Evolutionary conservation across 53 echinoderm and acorn worm genomes (phyloP), one percentile per base, ranked within the genome.

Genomic region (Actinopyga echinites): DNA sequence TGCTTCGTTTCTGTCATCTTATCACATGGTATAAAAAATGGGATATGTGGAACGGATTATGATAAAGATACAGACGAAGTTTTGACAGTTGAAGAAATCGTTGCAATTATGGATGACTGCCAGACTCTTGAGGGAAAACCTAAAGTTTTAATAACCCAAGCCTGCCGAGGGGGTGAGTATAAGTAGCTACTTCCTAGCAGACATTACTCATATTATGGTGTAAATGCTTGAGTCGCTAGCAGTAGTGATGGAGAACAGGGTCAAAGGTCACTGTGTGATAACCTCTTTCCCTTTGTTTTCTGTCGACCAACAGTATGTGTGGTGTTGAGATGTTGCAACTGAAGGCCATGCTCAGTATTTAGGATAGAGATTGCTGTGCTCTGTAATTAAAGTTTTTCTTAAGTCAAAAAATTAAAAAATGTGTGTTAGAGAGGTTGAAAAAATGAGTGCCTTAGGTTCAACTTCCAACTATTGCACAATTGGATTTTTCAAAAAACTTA

Each of bases 31-130:
- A 0, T 43, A 25, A 15, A 55, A 6, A 54, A 77, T 20, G 77
- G 77, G 7, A 55, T 77, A n/a, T 77, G 77, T 77, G 77, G 54
- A 12, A 31, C 32, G 29, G 77, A 77, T 54, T 77, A 77, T 31
- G 34, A 77, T 56, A 77, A 56, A 77, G 28, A 53, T 21, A 31
- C 15, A 56, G 12, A 20, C 10, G 56, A 77, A 29, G 77, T 77
- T 11, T 30, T 77, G 30, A 55, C 1, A n/a, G 29, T 55, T 13
- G 56, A 54, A 45, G 77, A 77, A 15, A 20, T 77, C 2, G 56
- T 77, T 2, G 77, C 24, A 28, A 19, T 53, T 2, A 77, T 77
- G 30, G 77, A 77, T 21, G 21, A 10, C 5, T 77, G 77, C 54
- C 32, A 19, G 19, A 55, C 55, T 53, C 77, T 77, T 26, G 17